Evolutionary conservation across 2,797 vertebrate genomes (phyloP).

Genomic region (Xenopus petersii): DNA sequence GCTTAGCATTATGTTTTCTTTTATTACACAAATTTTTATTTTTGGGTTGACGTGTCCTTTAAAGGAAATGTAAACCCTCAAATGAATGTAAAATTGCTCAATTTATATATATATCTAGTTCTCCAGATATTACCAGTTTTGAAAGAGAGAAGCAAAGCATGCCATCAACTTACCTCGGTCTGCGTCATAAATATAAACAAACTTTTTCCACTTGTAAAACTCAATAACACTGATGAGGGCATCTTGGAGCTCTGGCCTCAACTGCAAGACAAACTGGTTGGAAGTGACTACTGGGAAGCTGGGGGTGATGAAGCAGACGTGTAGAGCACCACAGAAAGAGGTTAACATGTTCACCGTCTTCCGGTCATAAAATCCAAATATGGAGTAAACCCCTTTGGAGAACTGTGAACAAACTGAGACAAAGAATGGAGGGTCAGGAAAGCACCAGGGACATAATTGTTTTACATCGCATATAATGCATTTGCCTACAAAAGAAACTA

Average conservation of each 20-base stretch:
- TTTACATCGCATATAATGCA: no score
- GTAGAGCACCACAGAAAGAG: constrained; percentile 95
- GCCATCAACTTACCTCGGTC: constrained; percentile 79
- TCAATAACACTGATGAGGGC: constrained; percentile 93
- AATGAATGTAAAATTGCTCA: no score
- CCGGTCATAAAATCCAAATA: constrained; percentile 96
- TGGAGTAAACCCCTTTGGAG: constrained; percentile 96
- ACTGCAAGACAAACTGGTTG: constrained; percentile 97
- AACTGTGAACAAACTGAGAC: constrained; percentile 95
- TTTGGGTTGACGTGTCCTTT: no score
- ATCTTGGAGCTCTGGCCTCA: constrained; percentile 93
- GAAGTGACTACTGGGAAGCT: constrained; percentile 95
- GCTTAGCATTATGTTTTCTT: no score
- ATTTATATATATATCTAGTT: no score
- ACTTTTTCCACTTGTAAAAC: constrained; percentile 94
- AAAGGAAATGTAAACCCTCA: no score
- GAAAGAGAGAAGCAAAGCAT: neutral
- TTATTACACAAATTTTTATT: no score
- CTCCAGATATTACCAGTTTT: no score
- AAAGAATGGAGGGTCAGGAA: neutral
- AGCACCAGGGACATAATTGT: no score
- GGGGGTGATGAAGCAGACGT: constrained; percentile 95
- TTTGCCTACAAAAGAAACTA: no score
- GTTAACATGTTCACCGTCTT: constrained; percentile 98
- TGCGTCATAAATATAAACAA: constrained; percentile 97